Base-by-base conservation (phyloP, 2,888 invertebrate species). In the Synergus itoensis region DNA sequence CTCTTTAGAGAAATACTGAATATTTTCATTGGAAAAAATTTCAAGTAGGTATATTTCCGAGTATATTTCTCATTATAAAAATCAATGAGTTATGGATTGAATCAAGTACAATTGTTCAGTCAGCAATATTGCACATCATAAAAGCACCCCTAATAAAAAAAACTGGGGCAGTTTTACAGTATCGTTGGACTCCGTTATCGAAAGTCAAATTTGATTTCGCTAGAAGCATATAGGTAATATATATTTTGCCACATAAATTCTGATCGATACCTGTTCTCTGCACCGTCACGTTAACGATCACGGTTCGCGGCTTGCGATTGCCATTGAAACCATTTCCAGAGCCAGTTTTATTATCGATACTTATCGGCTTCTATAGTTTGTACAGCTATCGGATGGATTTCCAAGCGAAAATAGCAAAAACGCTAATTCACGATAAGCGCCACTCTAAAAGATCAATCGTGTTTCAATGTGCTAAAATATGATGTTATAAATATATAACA, bases 301-400 rank as follows among this genome's bases (percentile, higher is more conserved):
- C 53, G 36, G 12, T 73, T 57, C 53, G 73, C n/a, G 53, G 73
- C 53, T 53, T 57, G 53, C n/a, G 53, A 73, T 73, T 73, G 53
- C 73, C 18, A 73, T 36, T 73, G 53, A 73, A 36, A 73, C 48
- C 53, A 73, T 73, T 73, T 73, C n/a, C 73, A 57, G 40, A 53
- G 73, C 40, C 36, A 57, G 73, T 73, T 73, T 73, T 48, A 73
- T 73, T 73, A 73, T 73, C 53, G 73, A 53, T 73, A 73, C 73
- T 73, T 73, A 73, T 57, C 73, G 40, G 53, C 48, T 73, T 73
- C 53, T 73, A 57, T 40, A 73, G 53, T 53, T 73, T 57, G 53
- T 53, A 53, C 73, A 73, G 36, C n/a, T 53, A 73, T 73, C 53
- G 53, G n/a, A 53, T 73, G 40, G 73, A 53, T 73, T 69, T 53